These are phyloP conservation scores for Scytalopus superciliaris DNA, from an alignment of 2,113 vertebrate species.

Conservation along the genomic window DNA sequence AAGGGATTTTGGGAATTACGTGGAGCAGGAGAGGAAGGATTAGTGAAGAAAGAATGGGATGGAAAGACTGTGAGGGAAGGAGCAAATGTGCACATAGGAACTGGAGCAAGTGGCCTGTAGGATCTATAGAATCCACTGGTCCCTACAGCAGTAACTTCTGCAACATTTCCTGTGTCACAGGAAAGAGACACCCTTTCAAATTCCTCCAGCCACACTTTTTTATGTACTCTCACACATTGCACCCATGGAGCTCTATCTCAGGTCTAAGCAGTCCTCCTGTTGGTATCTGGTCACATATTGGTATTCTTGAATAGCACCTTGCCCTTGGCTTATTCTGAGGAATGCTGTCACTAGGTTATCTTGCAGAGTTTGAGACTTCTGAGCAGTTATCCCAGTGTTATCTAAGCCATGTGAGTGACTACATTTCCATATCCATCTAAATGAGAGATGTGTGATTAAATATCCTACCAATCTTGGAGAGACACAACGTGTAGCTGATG, in stretches of 20 bases:
- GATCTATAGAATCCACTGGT: background rate
- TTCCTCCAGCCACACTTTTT: background rate
- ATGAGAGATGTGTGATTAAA: background rate
- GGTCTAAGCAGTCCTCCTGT: background rate
- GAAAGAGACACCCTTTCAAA: background rate
- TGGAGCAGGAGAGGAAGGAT: background rate
- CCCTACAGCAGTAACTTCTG: background rate
- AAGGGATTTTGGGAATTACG: background rate
- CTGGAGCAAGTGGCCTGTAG: background rate
- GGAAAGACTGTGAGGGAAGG: background rate
- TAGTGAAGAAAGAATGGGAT: background rate
- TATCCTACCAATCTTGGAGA: background rate
- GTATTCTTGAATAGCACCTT: background rate
- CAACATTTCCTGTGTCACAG: background rate
- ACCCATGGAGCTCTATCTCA: background rate
- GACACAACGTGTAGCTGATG: fast-evolving
- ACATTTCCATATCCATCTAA: background rate
- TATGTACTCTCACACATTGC: background rate
- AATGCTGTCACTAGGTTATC: background rate
- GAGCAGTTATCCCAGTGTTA: background rate
- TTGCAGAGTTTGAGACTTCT: background rate
- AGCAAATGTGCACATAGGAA: background rate
- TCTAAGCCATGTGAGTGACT: background rate
- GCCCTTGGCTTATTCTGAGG: background rate
- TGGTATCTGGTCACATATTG: background rate